Base-by-base conservation (phyloP, 2,797 vertebrate species). In the Takifugu ocellatus region DNA sequence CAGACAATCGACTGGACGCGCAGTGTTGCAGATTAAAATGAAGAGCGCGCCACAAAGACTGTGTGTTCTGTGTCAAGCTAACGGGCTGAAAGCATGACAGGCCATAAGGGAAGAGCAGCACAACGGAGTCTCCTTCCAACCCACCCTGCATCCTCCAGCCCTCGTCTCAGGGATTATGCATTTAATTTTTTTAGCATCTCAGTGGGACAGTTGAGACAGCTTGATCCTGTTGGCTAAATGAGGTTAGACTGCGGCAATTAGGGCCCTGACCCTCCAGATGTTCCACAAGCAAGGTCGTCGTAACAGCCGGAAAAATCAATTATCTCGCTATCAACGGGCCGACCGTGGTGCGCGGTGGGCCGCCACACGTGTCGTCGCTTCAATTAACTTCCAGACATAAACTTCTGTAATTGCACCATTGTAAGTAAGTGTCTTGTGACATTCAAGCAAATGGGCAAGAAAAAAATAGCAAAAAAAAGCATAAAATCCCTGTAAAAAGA, bases 161-260 rank as follows among this genome's bases (percentile, higher is more conserved):
- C 29, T 47, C 17, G 5, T 16, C 26, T 17, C 21, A 25, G 47
- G 25, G 31, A 66, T 66, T 59, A 56, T 56, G 61, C 12, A 2
- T 43, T 17, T 10, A 11, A 5, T 17, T 44, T 47, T 43, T 62
- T 66, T 67, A 51, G 48, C 24, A 64, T 44, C 62, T 29, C 59
- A 56, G 56, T 44, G 36, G 36, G 60, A 74, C 74, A 45, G 70
- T 68, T 49, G 49, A 65, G 66, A 77, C 74, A 77, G 68, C 54
- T 51, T 33, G 15, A 46, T 33, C 9, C 31, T 71, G 71, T 69
- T 70, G 59, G 74, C 53, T 62, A 74, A 68, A 75, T 65, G 33
- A 67, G 59, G 69, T 68, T 77, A 58, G 72, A 74, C 66, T 75
- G 54, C 61, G 68, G 54, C 68, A 78, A 74, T 62, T 61, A 65